phyloP scores from a whole-genome alignment of 2,888 invertebrate genomes.

The Empis livida region DNA sequence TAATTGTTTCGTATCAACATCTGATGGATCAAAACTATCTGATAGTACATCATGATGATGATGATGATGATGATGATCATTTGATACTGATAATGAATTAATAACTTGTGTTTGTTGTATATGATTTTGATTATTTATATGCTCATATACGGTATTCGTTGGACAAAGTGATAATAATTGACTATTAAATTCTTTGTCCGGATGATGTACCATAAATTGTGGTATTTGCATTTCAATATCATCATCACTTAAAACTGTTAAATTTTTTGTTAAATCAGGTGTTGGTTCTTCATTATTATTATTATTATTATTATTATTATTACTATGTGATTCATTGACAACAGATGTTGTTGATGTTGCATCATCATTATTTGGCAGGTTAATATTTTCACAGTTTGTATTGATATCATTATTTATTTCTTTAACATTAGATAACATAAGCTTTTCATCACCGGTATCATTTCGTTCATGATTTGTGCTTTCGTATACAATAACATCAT shows the following conservation, averaged over 20 bases:
- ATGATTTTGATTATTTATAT: background rate
- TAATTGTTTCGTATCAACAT: conserved; percentile 30
- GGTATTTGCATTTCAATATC: conserved; percentile 11
- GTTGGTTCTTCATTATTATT: conserved; percentile 15
- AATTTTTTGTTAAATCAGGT: conserved; percentile 15
- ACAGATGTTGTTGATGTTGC: no score
- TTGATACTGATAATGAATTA: conserved; percentile 1
- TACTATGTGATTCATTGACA: conserved; percentile 2
- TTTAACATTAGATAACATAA: no score
- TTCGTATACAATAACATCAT: conserved; percentile 18
- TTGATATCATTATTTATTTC: background rate
- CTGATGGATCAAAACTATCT: conserved; percentile 18
- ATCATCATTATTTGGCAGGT: no score
- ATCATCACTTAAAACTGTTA: conserved; percentile 16
- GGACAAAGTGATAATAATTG: conserved; percentile 21
- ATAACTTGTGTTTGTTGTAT: background rate
- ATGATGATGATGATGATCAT: conserved; percentile 5
- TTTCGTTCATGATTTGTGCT: conserved; percentile 19
- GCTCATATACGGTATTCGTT: conserved; percentile 24
- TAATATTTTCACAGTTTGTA: background rate
- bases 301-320: no score
- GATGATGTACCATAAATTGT: conserved; percentile 11
- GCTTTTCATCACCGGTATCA: conserved; percentile 9
- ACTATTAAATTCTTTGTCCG: conserved; percentile 1
- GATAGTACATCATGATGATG: conserved; percentile 10